Base-by-base conservation (phyloP, 1,140 invertebrate species). In the Ptiloglossa arizonensis region DNA sequence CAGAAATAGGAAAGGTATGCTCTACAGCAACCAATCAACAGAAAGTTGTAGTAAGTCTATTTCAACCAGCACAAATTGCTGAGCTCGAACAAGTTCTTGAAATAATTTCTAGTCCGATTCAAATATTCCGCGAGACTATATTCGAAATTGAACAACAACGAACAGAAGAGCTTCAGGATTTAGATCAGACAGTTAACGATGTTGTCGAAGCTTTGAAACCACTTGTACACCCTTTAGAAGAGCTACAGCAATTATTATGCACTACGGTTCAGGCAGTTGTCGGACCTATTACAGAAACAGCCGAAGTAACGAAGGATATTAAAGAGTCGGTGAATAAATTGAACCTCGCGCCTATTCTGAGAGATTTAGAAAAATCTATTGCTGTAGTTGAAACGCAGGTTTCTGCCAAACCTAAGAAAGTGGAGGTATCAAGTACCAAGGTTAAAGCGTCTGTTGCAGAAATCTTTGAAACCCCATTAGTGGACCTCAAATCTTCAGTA, bases 1-100 rank as follows among this genome's bases (percentile, higher is more conserved):
- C 74, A 48, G 48, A 85, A 52, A 77, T 86, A 2, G 54, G 54
- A 15, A 67, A 77, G 19, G 27, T 38, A 9, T 86, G 80, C 11
- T 57, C 57, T 11, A 22, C 54, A 0, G 27, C 70, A 5, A 17
- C 79, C 4, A 27, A 29, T 29, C 60, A 57, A 19, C 57, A 80
- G 0, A 81, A 44, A n/a, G 11, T 75, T n/a, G 41, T 57, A 22
- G 24, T 48, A 9, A 56, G 54, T 6, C 11, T 56, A 15, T 11
- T 17, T 27, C 24, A 27, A 2, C 54, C 15, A 29, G 11, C 54
- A 4, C 54, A 29, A 27, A 13, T 29, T 3, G 54, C 54, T 5
- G 54, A 56, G 1, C 5, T 56, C 0, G 3, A 29, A 5, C 11
- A 56, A 27, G 24, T 56, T 1, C 24, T 56, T 27, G 24, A 56